These are phyloP conservation scores for Fistularia commersonii DNA, from an alignment of 2,797 vertebrate genomes.

Conservation along the genomic window DNA sequence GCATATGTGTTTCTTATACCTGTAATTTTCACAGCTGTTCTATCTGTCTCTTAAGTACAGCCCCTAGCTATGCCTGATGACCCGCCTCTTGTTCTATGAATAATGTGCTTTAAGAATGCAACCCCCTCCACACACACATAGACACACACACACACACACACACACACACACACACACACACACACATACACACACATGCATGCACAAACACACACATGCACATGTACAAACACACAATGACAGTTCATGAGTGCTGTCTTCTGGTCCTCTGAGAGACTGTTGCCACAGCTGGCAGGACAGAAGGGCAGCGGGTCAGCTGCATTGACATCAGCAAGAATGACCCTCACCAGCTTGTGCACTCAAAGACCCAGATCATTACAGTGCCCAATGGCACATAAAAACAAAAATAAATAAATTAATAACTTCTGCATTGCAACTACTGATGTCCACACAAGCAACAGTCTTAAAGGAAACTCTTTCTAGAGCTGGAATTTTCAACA, in stretches of 20 bases:
- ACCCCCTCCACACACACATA: too few relatives aligned
- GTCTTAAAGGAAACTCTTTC: too few relatives aligned
- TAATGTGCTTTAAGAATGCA: too few relatives aligned
- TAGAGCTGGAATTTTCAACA: too few relatives aligned
- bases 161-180: too few relatives aligned
- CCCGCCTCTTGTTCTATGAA: slow-evolving; percentile 31
- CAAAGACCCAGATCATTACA: slow-evolving; percentile 20
- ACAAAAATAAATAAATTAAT: too few relatives aligned
- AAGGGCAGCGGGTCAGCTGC: slow-evolving; percentile 33
- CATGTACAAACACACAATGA: slow-evolving; percentile 1
- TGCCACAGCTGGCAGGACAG: slow-evolving; percentile 55
- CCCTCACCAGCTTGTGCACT: slow-evolving; percentile 34
- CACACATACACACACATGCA: slow-evolving; percentile 8
- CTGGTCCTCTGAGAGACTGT: slow-evolving; percentile 45
- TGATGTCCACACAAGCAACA: too few relatives aligned
- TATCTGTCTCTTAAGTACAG: not conserved
- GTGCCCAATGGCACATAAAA: slow-evolving; percentile 19
- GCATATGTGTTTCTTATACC: too few relatives aligned
- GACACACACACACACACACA: too few relatives aligned
- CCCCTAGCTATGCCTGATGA: slow-evolving; percentile 2
- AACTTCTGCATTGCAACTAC: too few relatives aligned
- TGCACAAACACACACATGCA: too few relatives aligned
- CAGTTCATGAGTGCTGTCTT: slow-evolving; percentile 13
- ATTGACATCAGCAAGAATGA: slow-evolving; percentile 18
- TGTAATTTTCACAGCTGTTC: slow-evolving; percentile 24